Evolutionary conservation across 2,888 invertebrate genomes (phyloP).

Genomic region (Hetaerina titia): DNA sequence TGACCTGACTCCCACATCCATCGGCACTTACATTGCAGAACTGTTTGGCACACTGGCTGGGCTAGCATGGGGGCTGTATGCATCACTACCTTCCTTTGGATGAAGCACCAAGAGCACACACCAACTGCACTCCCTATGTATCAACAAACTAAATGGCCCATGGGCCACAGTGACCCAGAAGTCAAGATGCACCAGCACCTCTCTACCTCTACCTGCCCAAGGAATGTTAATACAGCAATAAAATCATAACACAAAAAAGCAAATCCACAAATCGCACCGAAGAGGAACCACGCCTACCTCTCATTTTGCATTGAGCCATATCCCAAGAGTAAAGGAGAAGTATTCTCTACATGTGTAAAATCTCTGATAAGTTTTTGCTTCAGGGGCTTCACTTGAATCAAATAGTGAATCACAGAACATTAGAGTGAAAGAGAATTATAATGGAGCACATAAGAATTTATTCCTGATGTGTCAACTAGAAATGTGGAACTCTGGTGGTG

Average conservation of each 20-base stretch:
- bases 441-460: too few species aligned
- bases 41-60: not conserved
- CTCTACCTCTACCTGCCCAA: not conserved
- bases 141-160: too few species aligned
- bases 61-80: not conserved
- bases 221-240: not conserved
- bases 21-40: constrained; percentile 18
- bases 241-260: not conserved
- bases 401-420: too few species aligned
- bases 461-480: too few species aligned
- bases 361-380: too few species aligned
- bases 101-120: not conserved
- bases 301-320: too few species aligned
- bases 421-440: too few species aligned
- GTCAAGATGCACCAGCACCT: not conserved
- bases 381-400: too few species aligned
- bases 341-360: too few species aligned
- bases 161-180: not conserved
- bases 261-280: not conserved
- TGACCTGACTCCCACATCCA: not conserved
- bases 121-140: not conserved
- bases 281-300: not conserved
- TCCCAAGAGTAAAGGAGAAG: too few species aligned
- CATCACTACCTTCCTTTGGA: not conserved
- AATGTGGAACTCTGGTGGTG: too few species aligned